Conservation (phyloP, 92 coral and sea anemone species). For the Pocillopora meandrina region DNA sequence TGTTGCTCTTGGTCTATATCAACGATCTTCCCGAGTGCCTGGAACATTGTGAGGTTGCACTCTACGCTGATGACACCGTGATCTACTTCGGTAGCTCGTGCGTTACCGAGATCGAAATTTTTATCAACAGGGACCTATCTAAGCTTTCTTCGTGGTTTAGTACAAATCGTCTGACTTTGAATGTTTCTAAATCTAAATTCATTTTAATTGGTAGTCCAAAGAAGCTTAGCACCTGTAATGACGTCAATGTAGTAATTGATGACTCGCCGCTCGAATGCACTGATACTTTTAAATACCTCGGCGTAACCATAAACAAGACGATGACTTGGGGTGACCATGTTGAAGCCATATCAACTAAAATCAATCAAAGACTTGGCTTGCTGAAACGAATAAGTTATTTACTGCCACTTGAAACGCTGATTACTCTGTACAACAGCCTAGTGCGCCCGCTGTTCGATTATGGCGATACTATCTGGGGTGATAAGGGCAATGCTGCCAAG, state of each 20-base stretch:
- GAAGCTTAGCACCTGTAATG: constrained; percentile 6
- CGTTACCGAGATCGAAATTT: background rate
- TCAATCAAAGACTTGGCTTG: constrained; percentile 16
- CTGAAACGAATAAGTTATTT: background rate
- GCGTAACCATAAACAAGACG: constrained; percentile 7
- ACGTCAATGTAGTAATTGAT: background rate
- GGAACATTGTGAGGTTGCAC: constrained; percentile 12
- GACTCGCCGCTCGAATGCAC: constrained; percentile 1
- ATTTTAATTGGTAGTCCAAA: constrained; percentile 13
- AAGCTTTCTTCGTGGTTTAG: constrained; percentile 31
- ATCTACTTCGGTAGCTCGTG: constrained; percentile 1
- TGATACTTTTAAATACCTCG: constrained; percentile 27
- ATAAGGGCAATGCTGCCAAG: background rate
- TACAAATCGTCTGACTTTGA: constrained; percentile 19
- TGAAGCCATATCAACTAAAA: constrained; percentile 14
- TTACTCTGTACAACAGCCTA: constrained; percentile 2
- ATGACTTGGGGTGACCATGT: constrained; percentile 40
- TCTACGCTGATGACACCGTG: constrained; percentile 31
- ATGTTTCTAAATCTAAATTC: constrained; percentile 35
- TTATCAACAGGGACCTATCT: constrained; percentile 11
- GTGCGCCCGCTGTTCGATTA: background rate
- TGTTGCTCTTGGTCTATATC: background rate
- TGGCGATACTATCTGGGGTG: background rate
- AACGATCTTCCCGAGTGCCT: constrained; percentile 13
- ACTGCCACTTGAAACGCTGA: background rate